Evolutionary conservation across 2,113 vertebrate species (phyloP).

Genomic region (Eudyptes chrysolophus): DNA sequence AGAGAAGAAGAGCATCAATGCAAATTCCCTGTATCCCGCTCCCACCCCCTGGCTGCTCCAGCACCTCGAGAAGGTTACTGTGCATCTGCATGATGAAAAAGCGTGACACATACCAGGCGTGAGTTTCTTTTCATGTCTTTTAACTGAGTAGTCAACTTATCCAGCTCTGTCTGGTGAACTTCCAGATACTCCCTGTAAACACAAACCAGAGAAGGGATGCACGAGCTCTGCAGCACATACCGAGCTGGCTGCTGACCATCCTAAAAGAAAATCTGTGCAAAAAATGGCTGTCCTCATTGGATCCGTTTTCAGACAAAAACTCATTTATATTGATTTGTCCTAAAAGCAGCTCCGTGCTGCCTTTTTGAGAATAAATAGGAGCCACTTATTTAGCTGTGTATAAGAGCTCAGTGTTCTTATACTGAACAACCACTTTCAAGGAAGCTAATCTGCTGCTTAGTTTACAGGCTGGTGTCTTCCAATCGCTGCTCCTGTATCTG

Average conservation of each 20-base stretch:
- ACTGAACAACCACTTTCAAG: neutral
- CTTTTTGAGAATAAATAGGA: neutral
- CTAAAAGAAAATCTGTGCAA: neutral
- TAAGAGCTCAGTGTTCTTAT: neutral
- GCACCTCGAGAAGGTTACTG: neutral
- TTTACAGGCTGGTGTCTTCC: neutral
- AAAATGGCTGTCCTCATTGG: neutral
- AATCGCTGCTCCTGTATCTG: neutral
- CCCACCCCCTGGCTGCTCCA: neutral
- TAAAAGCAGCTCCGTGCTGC: neutral
- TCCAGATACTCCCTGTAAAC: constrained; percentile 91
- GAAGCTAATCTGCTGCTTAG: constrained; percentile 9
- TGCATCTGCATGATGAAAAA: fast-evolving
- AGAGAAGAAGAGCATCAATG: neutral
- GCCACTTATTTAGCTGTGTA: neutral
- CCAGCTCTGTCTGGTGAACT: constrained; percentile 91
- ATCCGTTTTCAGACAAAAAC: neutral
- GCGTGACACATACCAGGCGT: constrained; percentile 84
- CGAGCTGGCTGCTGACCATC: neutral
- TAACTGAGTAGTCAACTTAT: constrained; percentile 90
- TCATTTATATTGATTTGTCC: neutral
- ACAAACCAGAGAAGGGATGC: constrained; percentile 36
- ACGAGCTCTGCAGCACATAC: neutral
- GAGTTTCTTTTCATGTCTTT: constrained; percentile 99
- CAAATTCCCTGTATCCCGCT: neutral